These are phyloP conservation scores for Ahaetulla prasina DNA, from an alignment of 2,113 vertebrate species.

Conservation along the genomic window DNA sequence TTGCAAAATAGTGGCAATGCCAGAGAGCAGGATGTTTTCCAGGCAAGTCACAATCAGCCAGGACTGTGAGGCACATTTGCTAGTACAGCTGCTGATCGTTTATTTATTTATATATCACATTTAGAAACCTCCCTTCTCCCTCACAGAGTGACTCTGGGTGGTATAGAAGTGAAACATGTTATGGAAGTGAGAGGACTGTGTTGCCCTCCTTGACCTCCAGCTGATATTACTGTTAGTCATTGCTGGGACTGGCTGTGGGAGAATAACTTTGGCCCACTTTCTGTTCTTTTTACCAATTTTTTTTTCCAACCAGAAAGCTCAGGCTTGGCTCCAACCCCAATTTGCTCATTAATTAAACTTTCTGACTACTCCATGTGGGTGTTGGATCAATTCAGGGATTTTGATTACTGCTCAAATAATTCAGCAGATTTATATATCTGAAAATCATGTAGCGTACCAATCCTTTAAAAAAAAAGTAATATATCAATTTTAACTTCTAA, in stretches of 20 bases:
- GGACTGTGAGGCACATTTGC: not conserved
- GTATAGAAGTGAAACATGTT: not conserved
- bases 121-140: not conserved
- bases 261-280: not conserved
- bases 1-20: not conserved
- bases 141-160: not conserved
- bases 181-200: not conserved
- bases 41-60: not conserved
- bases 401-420: not conserved
- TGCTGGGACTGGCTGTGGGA: not conserved
- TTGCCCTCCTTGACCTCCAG: not conserved
- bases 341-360: not conserved
- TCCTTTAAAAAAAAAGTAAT: not conserved
- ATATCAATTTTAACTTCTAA: conserved; percentile 22
- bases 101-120: not conserved
- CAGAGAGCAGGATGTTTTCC: not conserved
- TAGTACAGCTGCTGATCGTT: not conserved
- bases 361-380: conserved; percentile 11
- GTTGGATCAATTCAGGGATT: not conserved
- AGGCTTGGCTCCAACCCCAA: not conserved
- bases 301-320: not conserved
- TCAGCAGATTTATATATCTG: not conserved
- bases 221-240: not conserved
- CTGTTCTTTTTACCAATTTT: not conserved
- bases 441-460: not conserved